A percentile compares a stretch with the other conserved stretches of the same genome.
Evolutionary conservation across 2,888 invertebrate genomes (phyloP).

Genomic region (Amiota minor): DNA sequence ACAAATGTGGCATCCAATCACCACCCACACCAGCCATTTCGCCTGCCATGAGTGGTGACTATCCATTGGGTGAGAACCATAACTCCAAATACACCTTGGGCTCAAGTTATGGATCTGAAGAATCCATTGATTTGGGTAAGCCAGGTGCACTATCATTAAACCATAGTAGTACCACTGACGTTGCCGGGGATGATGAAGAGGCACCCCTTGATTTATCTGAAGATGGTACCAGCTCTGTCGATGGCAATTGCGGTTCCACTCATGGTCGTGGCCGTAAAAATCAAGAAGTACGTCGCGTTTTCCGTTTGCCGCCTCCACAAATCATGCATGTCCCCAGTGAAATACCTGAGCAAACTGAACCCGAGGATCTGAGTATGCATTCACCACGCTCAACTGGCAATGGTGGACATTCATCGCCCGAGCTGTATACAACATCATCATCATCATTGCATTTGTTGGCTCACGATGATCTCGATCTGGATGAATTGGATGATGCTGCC

Average conservation of each 20-base stretch:
- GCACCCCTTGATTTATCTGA: conserved; percentile 74
- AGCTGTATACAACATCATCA: conserved; percentile 17
- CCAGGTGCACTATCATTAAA: conserved; percentile 56
- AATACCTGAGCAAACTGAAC: conserved; percentile 90
- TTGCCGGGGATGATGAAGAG: conserved; percentile 67
- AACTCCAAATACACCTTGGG: conserved; percentile 69
- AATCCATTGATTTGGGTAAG: conserved; percentile 62
- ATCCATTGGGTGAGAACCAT: conserved; percentile 52
- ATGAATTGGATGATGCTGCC: conserved; percentile 76
- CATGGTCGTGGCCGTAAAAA: conserved; percentile 73
- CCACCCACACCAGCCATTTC: conserved; percentile 71
- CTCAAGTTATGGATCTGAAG: conserved; percentile 70
- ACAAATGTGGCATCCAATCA: conserved; percentile 80
- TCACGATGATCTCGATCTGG: conserved; percentile 75
- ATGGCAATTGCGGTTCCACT: conserved; percentile 55
- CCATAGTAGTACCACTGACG: conserved; percentile 8
- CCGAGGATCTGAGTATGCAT: conserved; percentile 89
- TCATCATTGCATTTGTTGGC: conserved; percentile 43
- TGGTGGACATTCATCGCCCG: conserved; percentile 26
- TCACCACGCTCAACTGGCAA: conserved; percentile 69
- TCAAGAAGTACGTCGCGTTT: conserved; percentile 75
- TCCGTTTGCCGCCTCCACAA: conserved; percentile 74
- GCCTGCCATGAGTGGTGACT: conserved; percentile 69
- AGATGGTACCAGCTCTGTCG: conserved; percentile 72
- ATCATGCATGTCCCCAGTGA: conserved; percentile 68